Base-by-base conservation (phyloP, 2,113 vertebrate genomes). In the Vulpes vulpes region DNA sequence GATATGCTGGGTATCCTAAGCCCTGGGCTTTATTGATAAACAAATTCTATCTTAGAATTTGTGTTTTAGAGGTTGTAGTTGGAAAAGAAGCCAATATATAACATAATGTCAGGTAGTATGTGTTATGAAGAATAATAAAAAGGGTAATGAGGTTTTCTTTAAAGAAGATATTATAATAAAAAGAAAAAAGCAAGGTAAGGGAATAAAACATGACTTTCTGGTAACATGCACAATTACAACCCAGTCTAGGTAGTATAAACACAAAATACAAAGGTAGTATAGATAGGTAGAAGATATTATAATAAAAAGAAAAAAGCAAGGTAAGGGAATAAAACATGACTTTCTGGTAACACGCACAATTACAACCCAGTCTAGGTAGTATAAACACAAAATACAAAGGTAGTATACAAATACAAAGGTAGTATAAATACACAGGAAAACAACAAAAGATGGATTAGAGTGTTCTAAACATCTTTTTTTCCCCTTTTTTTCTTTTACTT, bases 391-490 rank as follows among this genome's bases (percentile, higher is more conserved):
- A n/a, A n/a, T n/a, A n/a, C n/a, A n/a, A n/a, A n/a, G n/a, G n/a
- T n/a, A n/a, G n/a, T n/a, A n/a, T n/a, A n/a, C n/a, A n/a, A n/a
- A n/a, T n/a, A n/a, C n/a, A n/a, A n/a, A 92, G 16, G 76, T 22
- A 60, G 3, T 76, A 7, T 67, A 74, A 91, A 82, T 35, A 91
- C 1, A 82, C 2, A 86, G 30, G 23, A 80, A 5, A 35, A 65
- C 57, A 81, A 71, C 53, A 65, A 53, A 59, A 65, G 30, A 23
- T 17, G 55, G 8, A 12, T 62, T 64, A 51, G 38, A 1, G 22
- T 81, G 43, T 88, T 65, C 92, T 38, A 83, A 74, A 23, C 87
- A 76, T 17, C 35, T 76, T 92, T 86, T 92, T 86, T 43, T 43
- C 91, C 11, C 30, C 25, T n/a, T 27, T 73, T 22, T 57, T 15